Conservation (phyloP, 30 jellyfish, hydroid and myxozoan species). For the Turritopsis rubra region DNA sequence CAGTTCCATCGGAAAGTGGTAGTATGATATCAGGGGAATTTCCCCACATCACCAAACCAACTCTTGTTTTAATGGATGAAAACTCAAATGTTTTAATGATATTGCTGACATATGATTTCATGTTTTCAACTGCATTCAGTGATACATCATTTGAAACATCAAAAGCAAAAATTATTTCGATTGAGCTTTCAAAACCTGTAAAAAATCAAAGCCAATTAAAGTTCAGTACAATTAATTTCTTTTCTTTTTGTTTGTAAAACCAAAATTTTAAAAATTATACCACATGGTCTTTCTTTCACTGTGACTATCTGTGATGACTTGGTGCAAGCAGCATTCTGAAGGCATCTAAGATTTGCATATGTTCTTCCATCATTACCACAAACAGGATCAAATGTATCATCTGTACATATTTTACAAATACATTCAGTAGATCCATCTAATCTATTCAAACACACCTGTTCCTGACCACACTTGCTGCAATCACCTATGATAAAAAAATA, state of each 20-base stretch:
- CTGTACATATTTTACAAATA: constrained; percentile 34
- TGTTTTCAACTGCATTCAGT: background rate
- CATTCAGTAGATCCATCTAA: constrained; percentile 31
- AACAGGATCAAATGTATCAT: constrained; percentile 23
- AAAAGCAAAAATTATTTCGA: constrained; percentile 35
- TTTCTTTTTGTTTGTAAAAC: background rate
- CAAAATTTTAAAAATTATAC: background rate
- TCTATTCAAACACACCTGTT: constrained; percentile 17
- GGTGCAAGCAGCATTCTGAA: constrained; percentile 6
- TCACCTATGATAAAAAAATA: background rate
- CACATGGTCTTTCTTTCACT: constrained; percentile 19
- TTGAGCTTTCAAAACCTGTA: constrained; percentile 22
- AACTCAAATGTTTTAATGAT: constrained; percentile 27
- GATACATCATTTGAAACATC: constrained; percentile 39
- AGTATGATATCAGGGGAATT: background rate
- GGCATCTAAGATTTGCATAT: constrained; percentile 13
- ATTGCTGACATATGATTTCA: constrained; percentile 20
- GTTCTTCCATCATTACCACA: constrained; percentile 41
- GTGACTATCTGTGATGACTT: background rate
- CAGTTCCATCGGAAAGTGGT: constrained; percentile 16
- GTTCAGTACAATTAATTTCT: background rate
- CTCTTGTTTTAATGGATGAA: constrained; percentile 15
- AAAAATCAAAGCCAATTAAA: background rate
- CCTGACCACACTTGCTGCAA: constrained; percentile 21
- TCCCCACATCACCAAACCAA: constrained; percentile 34